phyloP scores from a whole-genome alignment of 92 coral and sea anemone genomes.

The Actinernus sp. region DNA sequence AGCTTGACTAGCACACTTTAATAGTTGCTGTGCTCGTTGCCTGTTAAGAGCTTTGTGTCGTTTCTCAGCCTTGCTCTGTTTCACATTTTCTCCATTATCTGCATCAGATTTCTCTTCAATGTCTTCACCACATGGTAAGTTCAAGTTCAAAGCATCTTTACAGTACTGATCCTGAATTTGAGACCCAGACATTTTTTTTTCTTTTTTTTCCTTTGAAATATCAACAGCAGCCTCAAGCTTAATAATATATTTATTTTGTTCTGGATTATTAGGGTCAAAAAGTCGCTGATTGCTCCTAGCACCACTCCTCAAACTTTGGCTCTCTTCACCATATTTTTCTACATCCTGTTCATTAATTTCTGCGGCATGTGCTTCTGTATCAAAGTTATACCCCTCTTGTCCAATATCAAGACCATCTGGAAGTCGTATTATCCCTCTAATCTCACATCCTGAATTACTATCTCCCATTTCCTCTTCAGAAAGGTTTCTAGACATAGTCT shows the following conservation, averaged over 20 bases:
- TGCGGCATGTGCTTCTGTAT: no score
- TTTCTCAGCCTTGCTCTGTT: conserved; percentile 56
- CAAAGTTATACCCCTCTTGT: no score
- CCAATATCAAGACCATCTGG: conserved; percentile 68
- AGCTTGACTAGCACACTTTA: conserved; percentile 53
- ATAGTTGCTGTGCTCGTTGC: conserved; percentile 72
- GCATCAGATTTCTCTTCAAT: conserved; percentile 6
- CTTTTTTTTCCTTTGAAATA: no score
- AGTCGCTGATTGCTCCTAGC: no score
- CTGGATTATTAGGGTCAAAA: background rate
- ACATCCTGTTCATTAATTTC: background rate
- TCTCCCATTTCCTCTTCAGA: background rate
- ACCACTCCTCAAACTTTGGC: no score
- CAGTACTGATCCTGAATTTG: no score
- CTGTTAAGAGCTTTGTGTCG: conserved; percentile 58
- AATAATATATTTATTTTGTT: no score
- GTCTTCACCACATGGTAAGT: no score
- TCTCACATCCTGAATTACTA: conserved; percentile 1
- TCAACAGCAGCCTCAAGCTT: background rate
- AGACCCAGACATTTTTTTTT: no score
- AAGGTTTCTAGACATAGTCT: no score
- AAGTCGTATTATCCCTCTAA: conserved; percentile 76
- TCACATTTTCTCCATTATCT: conserved; percentile 10
- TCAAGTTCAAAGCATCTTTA: no score
- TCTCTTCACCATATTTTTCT: conserved; percentile 17